A percentile compares a stretch with the other conserved stretches of the same genome.
These are phyloP conservation scores for Drosophila sucinea DNA, from an alignment of 1,140 invertebrate species.

Conservation along the genomic window DNA sequence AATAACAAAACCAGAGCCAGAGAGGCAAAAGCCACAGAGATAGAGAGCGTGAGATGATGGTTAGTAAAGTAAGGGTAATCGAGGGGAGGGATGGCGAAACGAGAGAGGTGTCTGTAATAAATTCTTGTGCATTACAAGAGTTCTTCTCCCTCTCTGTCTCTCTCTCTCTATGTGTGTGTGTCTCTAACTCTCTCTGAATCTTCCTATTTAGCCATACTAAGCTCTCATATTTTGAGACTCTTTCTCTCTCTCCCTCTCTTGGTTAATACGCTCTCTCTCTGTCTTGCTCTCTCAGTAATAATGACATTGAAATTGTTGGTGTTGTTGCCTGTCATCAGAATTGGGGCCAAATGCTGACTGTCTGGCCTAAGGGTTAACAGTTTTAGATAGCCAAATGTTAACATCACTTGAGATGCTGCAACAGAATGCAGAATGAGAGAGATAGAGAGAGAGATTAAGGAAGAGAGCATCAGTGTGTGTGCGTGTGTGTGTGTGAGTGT, in stretches of 20 bases:
- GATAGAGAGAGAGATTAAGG: background rate
- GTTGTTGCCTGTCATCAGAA: conserved; percentile 62
- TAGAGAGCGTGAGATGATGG: conserved; percentile 15
- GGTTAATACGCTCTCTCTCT: conserved; percentile 2
- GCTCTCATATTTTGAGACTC: conserved; percentile 2
- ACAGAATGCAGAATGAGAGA: background rate
- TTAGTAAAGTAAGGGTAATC: background rate
- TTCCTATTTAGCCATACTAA: background rate
- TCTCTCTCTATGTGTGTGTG: conserved; percentile 28
- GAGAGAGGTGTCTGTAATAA: conserved; percentile 53
- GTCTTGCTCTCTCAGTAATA: conserved; percentile 43
- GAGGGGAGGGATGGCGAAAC: conserved; percentile 16
- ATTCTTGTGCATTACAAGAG: conserved; percentile 52
- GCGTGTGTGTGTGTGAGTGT: background rate
- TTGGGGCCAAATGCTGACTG: conserved; percentile 47
- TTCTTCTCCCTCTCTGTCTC: conserved; percentile 34
- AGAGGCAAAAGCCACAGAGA: conserved; percentile 16
- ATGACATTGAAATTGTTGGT: conserved; percentile 69
- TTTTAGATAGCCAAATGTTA: conserved; percentile 45
- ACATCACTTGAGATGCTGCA: conserved; percentile 33
- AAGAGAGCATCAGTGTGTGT: background rate
- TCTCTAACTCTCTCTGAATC: conserved; percentile 15
- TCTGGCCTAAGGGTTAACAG: conserved; percentile 23
- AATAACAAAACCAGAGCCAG: conserved; percentile 8
- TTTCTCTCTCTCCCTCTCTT: conserved; percentile 1